phyloP scores from a whole-genome alignment of 1,140 invertebrate genomes.

The Hyles vespertilio region DNA sequence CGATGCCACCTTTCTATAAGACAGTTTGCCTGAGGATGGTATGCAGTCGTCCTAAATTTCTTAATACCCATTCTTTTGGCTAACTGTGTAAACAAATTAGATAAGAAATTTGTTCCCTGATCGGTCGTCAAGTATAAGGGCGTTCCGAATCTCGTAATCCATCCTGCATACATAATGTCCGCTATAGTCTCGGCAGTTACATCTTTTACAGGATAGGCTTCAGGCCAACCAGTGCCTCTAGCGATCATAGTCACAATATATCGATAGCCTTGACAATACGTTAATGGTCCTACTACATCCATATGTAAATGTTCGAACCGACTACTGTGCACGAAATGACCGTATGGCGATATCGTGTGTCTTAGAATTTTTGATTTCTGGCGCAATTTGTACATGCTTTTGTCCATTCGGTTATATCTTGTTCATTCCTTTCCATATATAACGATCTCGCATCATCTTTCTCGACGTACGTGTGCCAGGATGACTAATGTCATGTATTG shows the following conservation, averaged over 20 bases:
- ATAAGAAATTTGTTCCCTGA: constrained; percentile 7
- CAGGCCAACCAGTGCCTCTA: constrained; percentile 66
- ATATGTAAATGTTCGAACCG: constrained; percentile 68
- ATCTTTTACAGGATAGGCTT: constrained; percentile 58
- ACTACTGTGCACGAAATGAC: constrained; percentile 28
- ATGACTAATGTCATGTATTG: constrained; percentile 19
- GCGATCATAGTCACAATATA: constrained; percentile 68
- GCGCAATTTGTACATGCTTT: constrained; percentile 33
- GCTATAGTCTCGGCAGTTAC: constrained; percentile 41
- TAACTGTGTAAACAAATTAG: constrained; percentile 1
- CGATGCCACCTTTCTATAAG: constrained; percentile 5
- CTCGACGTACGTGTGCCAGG: constrained; percentile 13
- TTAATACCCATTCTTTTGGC: background rate
- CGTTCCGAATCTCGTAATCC: constrained; percentile 39
- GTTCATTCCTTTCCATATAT: constrained; percentile 33
- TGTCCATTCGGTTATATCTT: constrained; percentile 37
- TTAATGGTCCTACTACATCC: constrained; percentile 44
- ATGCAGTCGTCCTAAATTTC: constrained; percentile 2
- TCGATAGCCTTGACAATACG: constrained; percentile 29
- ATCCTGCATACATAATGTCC: constrained; percentile 23
- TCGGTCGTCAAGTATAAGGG: constrained; percentile 11
- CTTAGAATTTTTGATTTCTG: constrained; percentile 27
- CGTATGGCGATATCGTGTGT: constrained; percentile 15
- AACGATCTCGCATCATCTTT: constrained; percentile 13
- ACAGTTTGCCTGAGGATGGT: constrained; percentile 7